Evolutionary conservation across 2,113 vertebrate species (phyloP).

Genomic region (Onychostoma macrolepis): DNA sequence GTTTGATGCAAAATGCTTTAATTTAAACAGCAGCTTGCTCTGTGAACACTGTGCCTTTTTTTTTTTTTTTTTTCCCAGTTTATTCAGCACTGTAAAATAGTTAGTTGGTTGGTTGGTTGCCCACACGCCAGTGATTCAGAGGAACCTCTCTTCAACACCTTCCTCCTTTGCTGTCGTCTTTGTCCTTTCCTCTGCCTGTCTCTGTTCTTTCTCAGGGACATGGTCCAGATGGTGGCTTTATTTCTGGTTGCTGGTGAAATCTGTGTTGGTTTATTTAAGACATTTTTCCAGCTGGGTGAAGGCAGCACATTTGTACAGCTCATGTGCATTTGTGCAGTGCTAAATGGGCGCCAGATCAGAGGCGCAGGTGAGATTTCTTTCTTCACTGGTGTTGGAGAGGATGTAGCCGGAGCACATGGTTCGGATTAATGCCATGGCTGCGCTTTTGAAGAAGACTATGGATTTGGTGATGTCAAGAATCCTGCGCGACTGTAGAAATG

Average conservation of each 20-base stretch:
- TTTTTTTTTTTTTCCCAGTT: too few relatives aligned
- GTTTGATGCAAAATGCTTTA: background rate
- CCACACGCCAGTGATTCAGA: background rate
- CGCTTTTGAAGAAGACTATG: background rate
- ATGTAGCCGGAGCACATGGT: background rate
- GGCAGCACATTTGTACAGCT: conserved; percentile 48
- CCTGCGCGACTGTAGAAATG: background rate
- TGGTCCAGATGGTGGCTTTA: conserved; percentile 35
- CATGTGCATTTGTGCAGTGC: conserved; percentile 30
- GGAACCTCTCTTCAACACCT: background rate
- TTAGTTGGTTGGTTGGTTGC: background rate
- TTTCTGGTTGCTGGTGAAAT: conserved; percentile 30
- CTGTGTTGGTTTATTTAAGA: conserved; percentile 47
- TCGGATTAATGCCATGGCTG: background rate
- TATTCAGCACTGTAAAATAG: background rate
- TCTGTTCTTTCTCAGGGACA: conserved; percentile 9
- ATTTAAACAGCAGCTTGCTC: background rate
- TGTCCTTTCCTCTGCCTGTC: conserved; percentile 3
- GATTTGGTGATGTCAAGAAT: background rate
- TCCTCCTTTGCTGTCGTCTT: background rate
- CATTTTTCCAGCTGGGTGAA: conserved; percentile 41
- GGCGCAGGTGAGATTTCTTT: conserved; percentile 1
- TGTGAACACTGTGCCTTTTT: background rate
- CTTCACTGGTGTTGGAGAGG: background rate
- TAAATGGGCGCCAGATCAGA: conserved; percentile 50